Evolutionary conservation across 2,113 vertebrate genomes (phyloP), one percentile per base, ranked within the genome.

Genomic region (Tragelaphus buxtoni): DNA sequence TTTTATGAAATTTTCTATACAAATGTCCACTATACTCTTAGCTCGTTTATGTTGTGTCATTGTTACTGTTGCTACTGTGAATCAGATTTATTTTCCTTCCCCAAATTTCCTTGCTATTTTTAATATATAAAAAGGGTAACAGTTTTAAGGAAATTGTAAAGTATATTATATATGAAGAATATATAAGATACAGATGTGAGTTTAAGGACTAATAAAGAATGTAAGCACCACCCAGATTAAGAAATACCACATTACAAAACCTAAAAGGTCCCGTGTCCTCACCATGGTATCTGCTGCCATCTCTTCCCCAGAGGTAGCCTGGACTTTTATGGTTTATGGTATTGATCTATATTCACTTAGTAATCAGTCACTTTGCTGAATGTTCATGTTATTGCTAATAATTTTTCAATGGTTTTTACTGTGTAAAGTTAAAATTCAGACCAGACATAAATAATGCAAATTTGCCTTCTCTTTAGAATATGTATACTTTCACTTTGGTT

Each of bases 261-360:
- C 22, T 1, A 3, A 22, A 79, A 9, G 35, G 45, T 63, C 45
- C 17, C 8, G 42, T 35, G 81, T 28, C 69, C 49, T 9, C 2
- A 0, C 47, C 74, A 18, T 8, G 58, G 60, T 7, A 0, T 7
- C 84, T 12, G 20, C 11, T 8, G 35, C 7, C 0, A 1, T 20
- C 16, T 49, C 58, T 26, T 35, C 13, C 24, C 26, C 2, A 28
- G 45, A 49, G 17, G 30, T 5, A 3, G 74, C 60, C 39, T 32
- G 13, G 18, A 32, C 55, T 56, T 28, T 3, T 11, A 0, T 0
- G 61, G 26, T n/a, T 3, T 9, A 0, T 0, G 47, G 18, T 9
- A 9, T 2, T 10, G 47, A 24, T 32, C 13, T 49, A 28, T 2
- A 9, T n/a, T 28, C 13, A 22, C 0, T 32, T 7, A 39, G 35